Base-by-base conservation (phyloP, 2,113 vertebrate species). In the Sylvicapra grimmia region DNA sequence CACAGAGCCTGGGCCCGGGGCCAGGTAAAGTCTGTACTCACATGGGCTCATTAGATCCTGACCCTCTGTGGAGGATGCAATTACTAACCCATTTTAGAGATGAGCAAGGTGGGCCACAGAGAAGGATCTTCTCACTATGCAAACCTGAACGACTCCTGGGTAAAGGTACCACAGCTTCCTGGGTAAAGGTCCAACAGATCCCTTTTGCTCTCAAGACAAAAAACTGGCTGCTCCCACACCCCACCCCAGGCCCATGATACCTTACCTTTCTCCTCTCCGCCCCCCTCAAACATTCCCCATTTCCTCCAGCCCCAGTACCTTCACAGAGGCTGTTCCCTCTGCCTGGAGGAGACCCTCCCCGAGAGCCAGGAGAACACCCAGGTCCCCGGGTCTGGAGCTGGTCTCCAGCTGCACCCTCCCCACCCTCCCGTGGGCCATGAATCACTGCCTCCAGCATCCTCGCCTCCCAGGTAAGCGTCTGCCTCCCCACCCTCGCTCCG, bases 31-130 rank as follows among this genome's bases (percentile, higher is more conserved):
- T 15, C 36, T 2, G 12, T 0, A 11, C 31, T 21, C 2, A 10
- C 31, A 2, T 1, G 31, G 47, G 51, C 51, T 59, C 44, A 0
- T 47, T 29, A 23, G n/a, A 11, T 16, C 25, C 33, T 58, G 23
- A 25, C 51, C 86, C 36, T 31, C 21, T 14, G 15, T 0, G 7
- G 82, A 12, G 31, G 61, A 12, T 9, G 3, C 16, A 3, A 4
- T 29, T 4, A 15, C 65, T 12, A 8, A 40, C 47, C 47, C 82
- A 33, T 11, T 86, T 40, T 23, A 61, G 54, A 88, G 91, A 31
- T 4, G 90, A 53, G 72, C 18, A n/a, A 18, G n/a, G 29, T 0
- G 29, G 12, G n/a, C 79, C 10, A 0, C 0, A 2, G 40, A 77
- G 33, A 31, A 33, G 2, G 21, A 58, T 10, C 82, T 23, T 53